Percentiles rank a stretch among this genome's conserved stretches.
These are phyloP conservation scores for Orientallactaga sibirica DNA, from an alignment of 2,797 vertebrate species.

Conservation along the genomic window DNA sequence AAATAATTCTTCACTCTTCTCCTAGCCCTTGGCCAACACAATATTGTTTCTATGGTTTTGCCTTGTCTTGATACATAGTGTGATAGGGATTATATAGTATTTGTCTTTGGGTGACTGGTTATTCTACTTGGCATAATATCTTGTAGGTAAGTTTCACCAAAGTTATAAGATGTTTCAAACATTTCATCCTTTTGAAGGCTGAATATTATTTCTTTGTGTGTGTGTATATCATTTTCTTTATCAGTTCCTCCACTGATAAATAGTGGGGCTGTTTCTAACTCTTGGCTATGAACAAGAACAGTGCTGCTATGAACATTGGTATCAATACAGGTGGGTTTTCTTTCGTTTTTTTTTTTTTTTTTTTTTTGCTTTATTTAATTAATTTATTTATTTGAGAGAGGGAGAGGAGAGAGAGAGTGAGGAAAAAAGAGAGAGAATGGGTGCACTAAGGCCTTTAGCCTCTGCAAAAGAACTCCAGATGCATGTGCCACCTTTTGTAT, in stretches of 20 bases:
- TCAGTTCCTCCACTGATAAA: background rate
- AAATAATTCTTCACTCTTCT: background rate
- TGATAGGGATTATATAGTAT: background rate
- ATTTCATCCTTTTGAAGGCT: background rate
- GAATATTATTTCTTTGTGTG: slow-evolving; percentile 13
- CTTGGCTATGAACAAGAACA: background rate
- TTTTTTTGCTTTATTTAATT: no score
- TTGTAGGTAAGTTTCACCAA: background rate
- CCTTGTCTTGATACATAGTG: background rate
- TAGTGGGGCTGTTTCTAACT: background rate
- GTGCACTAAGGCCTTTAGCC: no score
- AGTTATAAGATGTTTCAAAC: background rate
- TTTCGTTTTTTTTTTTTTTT: no score
- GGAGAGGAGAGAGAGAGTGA: no score
- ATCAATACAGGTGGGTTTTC: slow-evolving; percentile 25
- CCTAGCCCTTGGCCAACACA: background rate
- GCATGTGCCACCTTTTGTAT: no score
- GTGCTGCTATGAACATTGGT: background rate
- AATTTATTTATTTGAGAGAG: no score
- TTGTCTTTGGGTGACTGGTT: slow-evolving; percentile 22
- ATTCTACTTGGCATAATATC: background rate
- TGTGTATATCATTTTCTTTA: background rate
- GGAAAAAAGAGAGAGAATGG: no score
- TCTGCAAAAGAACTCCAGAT: no score
- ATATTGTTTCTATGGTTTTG: background rate